A percentile compares a stretch with the other conserved stretches of the same genome.
Evolutionary conservation across 1,140 invertebrate species (phyloP).

Genomic region (Microplitis mediator): DNA sequence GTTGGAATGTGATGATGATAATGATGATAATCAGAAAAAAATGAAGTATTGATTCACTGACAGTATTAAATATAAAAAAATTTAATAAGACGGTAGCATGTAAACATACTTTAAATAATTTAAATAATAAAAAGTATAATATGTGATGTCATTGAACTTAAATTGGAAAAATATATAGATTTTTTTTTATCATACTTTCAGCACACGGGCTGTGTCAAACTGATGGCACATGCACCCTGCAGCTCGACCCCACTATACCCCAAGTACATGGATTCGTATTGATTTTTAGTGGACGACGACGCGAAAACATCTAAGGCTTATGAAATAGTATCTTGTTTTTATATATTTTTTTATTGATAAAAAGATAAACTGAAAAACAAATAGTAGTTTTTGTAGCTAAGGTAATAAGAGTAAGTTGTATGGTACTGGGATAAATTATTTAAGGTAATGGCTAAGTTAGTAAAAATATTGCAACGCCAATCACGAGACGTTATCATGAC

Average conservation of each 20-base stretch:
- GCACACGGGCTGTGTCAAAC: slow-evolving; percentile 17
- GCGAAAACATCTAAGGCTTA: not conserved
- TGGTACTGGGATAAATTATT: not conserved
- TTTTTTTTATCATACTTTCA: not conserved
- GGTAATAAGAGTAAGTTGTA: too few relatives aligned
- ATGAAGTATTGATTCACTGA: not conserved
- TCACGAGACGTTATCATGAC: too few relatives aligned
- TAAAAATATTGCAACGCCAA: too few relatives aligned
- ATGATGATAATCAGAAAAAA: not conserved
- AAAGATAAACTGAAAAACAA: too few relatives aligned
- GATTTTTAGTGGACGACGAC: slow-evolving; percentile 21
- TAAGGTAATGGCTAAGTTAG: not conserved
- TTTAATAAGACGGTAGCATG: not conserved
- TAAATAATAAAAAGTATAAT: slow-evolving; percentile 3
- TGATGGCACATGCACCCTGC: slow-evolving; percentile 26
- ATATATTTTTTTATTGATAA: too few relatives aligned
- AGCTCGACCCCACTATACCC: not conserved
- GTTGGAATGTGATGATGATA: slow-evolving; percentile 28
- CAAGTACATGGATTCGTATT: slow-evolving; percentile 31
- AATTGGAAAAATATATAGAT: too few relatives aligned
- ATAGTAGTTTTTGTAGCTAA: too few relatives aligned
- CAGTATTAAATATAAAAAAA: not conserved
- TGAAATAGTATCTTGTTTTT: not conserved
- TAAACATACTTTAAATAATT: not conserved
- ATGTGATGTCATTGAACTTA: not conserved